Conservation (phyloP, 2,888 invertebrate species). For the Petrophora chlorosata region DNA sequence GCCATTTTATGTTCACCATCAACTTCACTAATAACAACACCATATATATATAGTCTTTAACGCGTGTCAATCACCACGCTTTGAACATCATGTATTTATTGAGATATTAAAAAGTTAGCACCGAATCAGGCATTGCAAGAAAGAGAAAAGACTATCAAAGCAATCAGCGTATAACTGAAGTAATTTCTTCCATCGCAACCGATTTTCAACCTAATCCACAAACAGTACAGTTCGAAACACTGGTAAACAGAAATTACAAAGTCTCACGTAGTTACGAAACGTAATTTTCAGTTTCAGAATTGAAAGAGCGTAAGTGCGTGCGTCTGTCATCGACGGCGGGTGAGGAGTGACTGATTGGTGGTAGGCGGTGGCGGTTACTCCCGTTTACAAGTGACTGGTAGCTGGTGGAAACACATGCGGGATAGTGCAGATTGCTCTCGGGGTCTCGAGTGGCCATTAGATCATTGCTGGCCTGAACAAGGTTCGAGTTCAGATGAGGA, state of each 20-base stretch:
- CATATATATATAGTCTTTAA: conserved; percentile 1
- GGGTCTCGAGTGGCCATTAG: conserved; percentile 16
- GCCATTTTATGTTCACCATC: conserved; percentile 62
- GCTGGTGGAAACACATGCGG: not conserved
- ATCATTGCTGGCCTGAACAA: conserved; percentile 10
- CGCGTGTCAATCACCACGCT: conserved; percentile 35
- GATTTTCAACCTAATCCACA: conserved; percentile 34
- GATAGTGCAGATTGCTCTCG: not conserved
- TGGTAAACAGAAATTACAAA: not conserved
- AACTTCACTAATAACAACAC: conserved; percentile 27
- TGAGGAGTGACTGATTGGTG: conserved; percentile 55
- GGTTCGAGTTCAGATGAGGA: conserved; percentile 14
- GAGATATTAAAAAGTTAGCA: conserved; percentile 8
- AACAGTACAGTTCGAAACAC: conserved; percentile 26
- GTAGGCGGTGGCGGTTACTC: conserved; percentile 5
- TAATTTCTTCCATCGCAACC: conserved; percentile 24
- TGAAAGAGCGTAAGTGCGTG: conserved; percentile 26
- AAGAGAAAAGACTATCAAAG: conserved; percentile 40
- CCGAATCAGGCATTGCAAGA: conserved; percentile 30
- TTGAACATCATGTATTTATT: conserved; percentile 27
- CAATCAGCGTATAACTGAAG: conserved; percentile 37
- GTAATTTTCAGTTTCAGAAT: conserved; percentile 25
- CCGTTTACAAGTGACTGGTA: conserved; percentile 10
- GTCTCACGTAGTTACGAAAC: conserved; percentile 13
- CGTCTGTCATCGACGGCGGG: conserved; percentile 43